Base-by-base conservation (phyloP, 2,113 vertebrate genomes). In the Paradoxurus hermaphroditus region DNA sequence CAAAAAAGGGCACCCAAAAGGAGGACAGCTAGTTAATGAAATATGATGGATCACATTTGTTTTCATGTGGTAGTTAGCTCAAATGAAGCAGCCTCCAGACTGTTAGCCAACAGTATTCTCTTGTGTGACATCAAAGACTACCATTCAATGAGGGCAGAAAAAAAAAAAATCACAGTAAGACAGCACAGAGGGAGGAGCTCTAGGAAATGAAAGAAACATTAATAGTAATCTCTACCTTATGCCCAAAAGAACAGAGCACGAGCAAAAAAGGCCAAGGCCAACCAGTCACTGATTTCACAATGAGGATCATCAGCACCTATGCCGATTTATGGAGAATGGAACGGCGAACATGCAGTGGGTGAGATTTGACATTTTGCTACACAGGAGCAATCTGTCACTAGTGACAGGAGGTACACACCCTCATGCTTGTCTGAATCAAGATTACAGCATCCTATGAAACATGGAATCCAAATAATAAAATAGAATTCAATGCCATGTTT, bases 121-220 rank as follows among this genome's bases (percentile, higher is more conserved):
- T 98, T 98, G 98, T 99, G 98, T 97, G 41, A 99, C 99, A 99
- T 98, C 98, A 99, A 99, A 99, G 99, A 98, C 98, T 98, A 98
- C 96, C 90, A 98, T 98, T 97, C 96, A 98, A 98, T 77, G 51
- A 95, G 97, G 49, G 95, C 89, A 90, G 94, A 68, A 97, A 98
- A 93, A 98, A 97, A 98, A 98, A 97, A 97, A 97, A 98, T 97
- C 46, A 34, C 8, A 86, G 96, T 98, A 96, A 98, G 98, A 98
- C 98, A 98, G 98, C 81, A 4, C 95, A 36, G 97, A 98, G 98
- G 98, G 98, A 98, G 98, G 98, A 98, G 98, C 84, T 75, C 2
- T 4, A 97, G 97, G 79, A 93, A 81, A 98, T 97, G 98, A 98
- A 98, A 98, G 97, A 70, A 97, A 97, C 97, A 98, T 98, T 98